phyloP scores from a whole-genome alignment of 2,113 vertebrate genomes.

The Gorsachius goisagi region DNA sequence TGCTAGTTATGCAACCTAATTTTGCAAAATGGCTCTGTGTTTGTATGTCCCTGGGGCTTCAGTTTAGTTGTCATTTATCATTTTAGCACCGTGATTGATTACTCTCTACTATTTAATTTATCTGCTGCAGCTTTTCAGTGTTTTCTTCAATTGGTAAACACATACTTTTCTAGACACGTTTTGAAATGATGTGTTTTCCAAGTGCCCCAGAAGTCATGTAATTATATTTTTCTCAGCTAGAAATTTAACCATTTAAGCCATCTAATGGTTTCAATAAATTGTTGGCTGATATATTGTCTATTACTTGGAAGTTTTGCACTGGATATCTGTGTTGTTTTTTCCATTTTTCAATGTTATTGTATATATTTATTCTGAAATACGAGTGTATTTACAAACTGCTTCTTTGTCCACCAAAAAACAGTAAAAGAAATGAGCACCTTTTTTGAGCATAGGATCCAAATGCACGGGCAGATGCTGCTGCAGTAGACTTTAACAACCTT shows the following conservation, averaged over 20 bases:
- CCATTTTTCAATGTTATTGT: neutral
- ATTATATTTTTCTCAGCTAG: slow-evolving; percentile 5
- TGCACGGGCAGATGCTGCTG: neutral
- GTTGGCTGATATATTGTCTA: neutral
- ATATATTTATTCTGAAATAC: neutral
- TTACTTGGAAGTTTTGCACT: neutral
- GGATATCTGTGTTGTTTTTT: neutral
- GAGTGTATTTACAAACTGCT: neutral
- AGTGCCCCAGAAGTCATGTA: neutral
- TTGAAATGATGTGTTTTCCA: neutral
- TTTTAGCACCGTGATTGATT: slow-evolving; percentile 48
- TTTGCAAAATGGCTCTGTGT: slow-evolving; percentile 42
- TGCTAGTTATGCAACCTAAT: slow-evolving; percentile 40
- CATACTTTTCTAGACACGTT: neutral
- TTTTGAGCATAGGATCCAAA: neutral
- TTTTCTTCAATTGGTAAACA: slow-evolving; percentile 26
- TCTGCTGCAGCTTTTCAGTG: slow-evolving; percentile 10
- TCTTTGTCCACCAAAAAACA: neutral
- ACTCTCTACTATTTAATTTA: slow-evolving; percentile 49
- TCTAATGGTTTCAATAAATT: slow-evolving; percentile 2
- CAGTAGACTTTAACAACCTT: neutral
- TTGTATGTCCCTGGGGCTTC: slow-evolving; percentile 33
- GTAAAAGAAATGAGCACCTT: neutral
- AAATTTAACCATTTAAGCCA: neutral
- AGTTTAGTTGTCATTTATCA: slow-evolving; percentile 51